phyloP scores from a whole-genome alignment of 2,797 vertebrate species.

The Calcarius lapponicus region DNA sequence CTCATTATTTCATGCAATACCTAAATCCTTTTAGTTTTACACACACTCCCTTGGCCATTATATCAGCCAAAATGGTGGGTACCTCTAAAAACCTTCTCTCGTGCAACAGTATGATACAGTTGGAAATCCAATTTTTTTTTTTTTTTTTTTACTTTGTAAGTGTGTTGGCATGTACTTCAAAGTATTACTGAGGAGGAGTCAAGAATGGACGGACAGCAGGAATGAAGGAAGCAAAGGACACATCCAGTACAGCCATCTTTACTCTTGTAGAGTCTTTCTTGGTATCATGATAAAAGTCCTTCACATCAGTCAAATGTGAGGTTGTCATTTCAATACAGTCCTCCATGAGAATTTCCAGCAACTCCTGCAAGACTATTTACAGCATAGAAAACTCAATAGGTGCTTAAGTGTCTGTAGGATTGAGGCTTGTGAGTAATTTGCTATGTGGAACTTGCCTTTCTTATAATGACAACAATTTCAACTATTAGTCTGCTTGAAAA shows the following conservation, averaged over 20 bases:
- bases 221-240: not conserved
- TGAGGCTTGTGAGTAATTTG: not conserved
- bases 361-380: not conserved
- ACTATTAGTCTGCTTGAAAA: slow-evolving; percentile 9
- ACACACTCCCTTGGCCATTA: not conserved
- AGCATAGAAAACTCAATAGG: slow-evolving; percentile 3
- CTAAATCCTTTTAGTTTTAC: not conserved
- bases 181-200: not conserved
- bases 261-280: not conserved
- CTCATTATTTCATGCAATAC: not conserved
- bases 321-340: not conserved
- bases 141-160: not conserved
- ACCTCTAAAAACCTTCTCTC: not conserved
- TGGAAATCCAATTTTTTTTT: not conserved
- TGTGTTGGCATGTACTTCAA: not conserved
- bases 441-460: not conserved
- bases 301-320: not conserved
- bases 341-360: not conserved
- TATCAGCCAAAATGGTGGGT: not conserved
- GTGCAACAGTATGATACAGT: not conserved
- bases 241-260: not conserved
- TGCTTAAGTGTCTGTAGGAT: not conserved
- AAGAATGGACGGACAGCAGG: not conserved
- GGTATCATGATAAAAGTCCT: not conserved
- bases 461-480: not conserved